A percentile compares a stretch with the other conserved stretches of the same genome.
Conservation (phyloP, 2,797 vertebrate species). For the Triplophysa bombifrons region DNA sequence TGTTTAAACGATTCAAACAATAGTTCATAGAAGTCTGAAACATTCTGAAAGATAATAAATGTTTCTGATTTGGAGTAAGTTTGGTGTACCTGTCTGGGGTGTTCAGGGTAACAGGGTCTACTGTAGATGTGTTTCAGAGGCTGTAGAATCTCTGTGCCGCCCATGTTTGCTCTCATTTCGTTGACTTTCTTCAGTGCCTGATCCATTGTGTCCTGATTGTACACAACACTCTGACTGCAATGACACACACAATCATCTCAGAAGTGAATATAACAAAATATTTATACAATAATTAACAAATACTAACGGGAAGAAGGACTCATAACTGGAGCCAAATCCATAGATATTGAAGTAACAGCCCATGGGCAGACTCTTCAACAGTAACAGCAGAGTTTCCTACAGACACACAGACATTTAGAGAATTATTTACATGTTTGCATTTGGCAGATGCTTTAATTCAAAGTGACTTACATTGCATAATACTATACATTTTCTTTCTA, state of each 20-base stretch:
- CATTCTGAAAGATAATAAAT: too few relatives aligned
- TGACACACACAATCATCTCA: neutral
- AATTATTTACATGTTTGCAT: neutral
- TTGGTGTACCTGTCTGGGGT: conserved; percentile 71
- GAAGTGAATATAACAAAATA: neutral
- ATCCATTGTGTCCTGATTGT: conserved; percentile 72
- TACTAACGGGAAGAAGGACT: conserved; percentile 83
- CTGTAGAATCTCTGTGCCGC: conserved; percentile 63
- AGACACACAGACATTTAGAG: conserved; percentile 40
- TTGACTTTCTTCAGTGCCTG: conserved; percentile 66
- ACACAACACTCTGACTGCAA: conserved; percentile 74
- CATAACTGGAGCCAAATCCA: conserved; percentile 68
- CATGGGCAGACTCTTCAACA: conserved; percentile 89
- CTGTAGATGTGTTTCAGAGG: conserved; percentile 60
- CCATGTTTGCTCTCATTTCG: neutral
- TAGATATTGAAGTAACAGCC: conserved; percentile 56
- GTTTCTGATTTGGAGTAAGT: too few relatives aligned
- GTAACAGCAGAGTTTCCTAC: conserved; percentile 85
- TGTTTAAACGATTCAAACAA: too few relatives aligned
- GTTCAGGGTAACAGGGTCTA: conserved; percentile 54
- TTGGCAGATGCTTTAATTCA: too few relatives aligned
- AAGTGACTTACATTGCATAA: too few relatives aligned
- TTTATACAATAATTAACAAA: too few relatives aligned
- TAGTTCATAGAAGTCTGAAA: too few relatives aligned
- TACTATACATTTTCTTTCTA: too few relatives aligned